Evolutionary conservation across 1,140 invertebrate genomes (phyloP), one percentile per base, ranked within the genome.

Genomic region (Drosophila kikkawai): DNA sequence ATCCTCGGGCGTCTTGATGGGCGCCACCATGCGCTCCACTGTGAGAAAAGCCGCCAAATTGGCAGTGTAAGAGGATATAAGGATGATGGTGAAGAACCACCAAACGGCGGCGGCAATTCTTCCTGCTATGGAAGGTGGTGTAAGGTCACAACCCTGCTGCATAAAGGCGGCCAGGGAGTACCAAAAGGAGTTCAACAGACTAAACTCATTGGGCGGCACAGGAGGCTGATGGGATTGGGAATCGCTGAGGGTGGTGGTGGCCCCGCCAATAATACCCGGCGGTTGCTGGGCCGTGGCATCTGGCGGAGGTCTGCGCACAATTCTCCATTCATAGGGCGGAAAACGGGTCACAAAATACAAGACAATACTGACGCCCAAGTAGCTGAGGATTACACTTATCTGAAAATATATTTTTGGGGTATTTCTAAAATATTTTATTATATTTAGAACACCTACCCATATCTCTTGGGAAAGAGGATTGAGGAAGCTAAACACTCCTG

Each of bases 21-120:
- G 98, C 6, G 97, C 96, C 1, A 98, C 96, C 96, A 99, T 98
- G 60, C 98, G 94, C 93, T 99, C 98, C n/a, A 99, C 97, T 0
- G 98, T 99, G 48, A 98, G 95, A 94, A 99, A 99, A 6, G 99
- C 98, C 3, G 98, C 98, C 64, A 99, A 94, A 93, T 99, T 99
- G 44, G 99, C 98, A 11, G 99, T 99, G 93, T 99, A 99, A 7
- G 98, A 99, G 36, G 98, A 99, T 68, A 99, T 98, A 59, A 99
- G 95, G 82, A 99, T 99, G 13, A 99, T 95, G 0, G 98, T 99
- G 93, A 99, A 99, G 93, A 99, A 99, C 99, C 99, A 99, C 99
- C 99, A 99, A 1, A 99, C 98, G 51, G 97, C 97, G 1, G 98
- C 98, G 0, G 99, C 98, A 77, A 99, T 98, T 51, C 99, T 94